A percentile compares a stretch with the other conserved stretches of the same genome.
phyloP scores from a whole-genome alignment of 2,888 invertebrate genomes.

The Metalampra italica region DNA sequence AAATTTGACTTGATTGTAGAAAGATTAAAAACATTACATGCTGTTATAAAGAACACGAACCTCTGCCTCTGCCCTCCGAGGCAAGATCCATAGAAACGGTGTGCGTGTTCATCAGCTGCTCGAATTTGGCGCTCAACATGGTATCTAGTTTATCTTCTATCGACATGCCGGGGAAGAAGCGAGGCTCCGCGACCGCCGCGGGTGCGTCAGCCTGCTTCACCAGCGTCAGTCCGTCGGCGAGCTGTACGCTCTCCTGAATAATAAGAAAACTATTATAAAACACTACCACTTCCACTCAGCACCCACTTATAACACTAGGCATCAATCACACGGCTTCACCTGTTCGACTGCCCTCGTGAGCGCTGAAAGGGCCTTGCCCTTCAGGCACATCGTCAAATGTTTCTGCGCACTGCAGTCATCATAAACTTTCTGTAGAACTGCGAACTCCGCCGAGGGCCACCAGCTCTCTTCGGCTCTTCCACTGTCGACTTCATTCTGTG shows the following conservation, averaged over 20 bases:
- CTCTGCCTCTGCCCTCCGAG: conserved; percentile 73
- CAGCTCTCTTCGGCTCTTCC: conserved; percentile 71
- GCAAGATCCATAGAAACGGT: conserved; percentile 81
- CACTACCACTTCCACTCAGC: conserved; percentile 32
- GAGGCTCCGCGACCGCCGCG: conserved; percentile 75
- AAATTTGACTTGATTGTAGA: background rate
- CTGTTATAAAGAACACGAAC: conserved; percentile 30
- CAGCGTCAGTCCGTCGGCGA: conserved; percentile 79
- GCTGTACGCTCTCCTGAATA: conserved; percentile 78
- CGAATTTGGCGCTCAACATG: conserved; percentile 73
- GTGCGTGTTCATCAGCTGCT: conserved; percentile 81
- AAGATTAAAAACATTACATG: background rate
- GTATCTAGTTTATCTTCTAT: conserved; percentile 76
- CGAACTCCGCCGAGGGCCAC: conserved; percentile 79
- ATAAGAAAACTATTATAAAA: conserved; percentile 46
- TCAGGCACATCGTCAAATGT: conserved; percentile 79
- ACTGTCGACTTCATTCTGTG: conserved; percentile 71
- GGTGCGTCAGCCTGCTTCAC: conserved; percentile 78
- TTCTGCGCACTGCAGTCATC: conserved; percentile 80
- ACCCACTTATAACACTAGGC: conserved; percentile 18
- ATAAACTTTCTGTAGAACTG: conserved; percentile 79
- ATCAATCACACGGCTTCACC: conserved; percentile 48
- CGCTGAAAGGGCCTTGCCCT: conserved; percentile 79
- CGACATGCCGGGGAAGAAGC: conserved; percentile 75
- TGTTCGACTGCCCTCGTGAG: conserved; percentile 79